A percentile compares a stretch with the other conserved stretches of the same genome.
These are phyloP conservation scores for Micropterix aruncella DNA, from an alignment of 2,888 invertebrate species.

Conservation along the genomic window DNA sequence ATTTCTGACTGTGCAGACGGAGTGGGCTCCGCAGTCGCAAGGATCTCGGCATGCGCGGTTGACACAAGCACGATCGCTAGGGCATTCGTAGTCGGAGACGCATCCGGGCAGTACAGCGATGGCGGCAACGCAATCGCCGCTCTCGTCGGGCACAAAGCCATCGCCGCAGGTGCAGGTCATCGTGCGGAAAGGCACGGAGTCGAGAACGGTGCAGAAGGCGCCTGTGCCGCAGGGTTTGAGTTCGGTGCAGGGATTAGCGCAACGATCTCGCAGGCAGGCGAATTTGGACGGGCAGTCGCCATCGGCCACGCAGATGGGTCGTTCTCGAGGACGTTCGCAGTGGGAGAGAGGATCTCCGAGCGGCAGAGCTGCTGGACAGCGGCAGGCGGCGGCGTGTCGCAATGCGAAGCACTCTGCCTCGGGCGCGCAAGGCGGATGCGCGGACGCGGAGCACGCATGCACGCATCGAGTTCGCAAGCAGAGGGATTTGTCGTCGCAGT, in stretches of 20 bases:
- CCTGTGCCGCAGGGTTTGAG: slow-evolving; percentile 63
- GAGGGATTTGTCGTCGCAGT: slow-evolving; percentile 63
- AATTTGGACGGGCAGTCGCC: slow-evolving; percentile 67
- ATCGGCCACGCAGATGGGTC: slow-evolving; percentile 62
- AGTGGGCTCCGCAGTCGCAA: slow-evolving; percentile 76
- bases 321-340: slow-evolving; percentile 43
- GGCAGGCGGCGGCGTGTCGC: slow-evolving; percentile 69
- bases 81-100: slow-evolving; percentile 65
- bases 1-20: slow-evolving; percentile 66
- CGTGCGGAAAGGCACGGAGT: slow-evolving; percentile 74
- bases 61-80: slow-evolving; percentile 65
- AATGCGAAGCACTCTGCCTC: slow-evolving; percentile 71
- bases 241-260: slow-evolving; percentile 64
- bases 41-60: slow-evolving; percentile 78
- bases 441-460: slow-evolving; percentile 57
- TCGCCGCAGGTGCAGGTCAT: slow-evolving; percentile 82
- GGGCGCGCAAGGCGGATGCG: slow-evolving; percentile 61
- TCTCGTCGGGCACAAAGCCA: slow-evolving; percentile 67
- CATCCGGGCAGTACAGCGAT: slow-evolving; percentile 62
- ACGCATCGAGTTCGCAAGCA: slow-evolving; percentile 61
- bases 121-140: slow-evolving; percentile 64
- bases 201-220: slow-evolving; percentile 68
- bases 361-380: slow-evolving; percentile 67
- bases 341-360: slow-evolving; percentile 68
- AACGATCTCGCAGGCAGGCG: slow-evolving; percentile 66